phyloP scores from a whole-genome alignment of 2,888 invertebrate genomes.

The Mactromeris polynyma region DNA sequence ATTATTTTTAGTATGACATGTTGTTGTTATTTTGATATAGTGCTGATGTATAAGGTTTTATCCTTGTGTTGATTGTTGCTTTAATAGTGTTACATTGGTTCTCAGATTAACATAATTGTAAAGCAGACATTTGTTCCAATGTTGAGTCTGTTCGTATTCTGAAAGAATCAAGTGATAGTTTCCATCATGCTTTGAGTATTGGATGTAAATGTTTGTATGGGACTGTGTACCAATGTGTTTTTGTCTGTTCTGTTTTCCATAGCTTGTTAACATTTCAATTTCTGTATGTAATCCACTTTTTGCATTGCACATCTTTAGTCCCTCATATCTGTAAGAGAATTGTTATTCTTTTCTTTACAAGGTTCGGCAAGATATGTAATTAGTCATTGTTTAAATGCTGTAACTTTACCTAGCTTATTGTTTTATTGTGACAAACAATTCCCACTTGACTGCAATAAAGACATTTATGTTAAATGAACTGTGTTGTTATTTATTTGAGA shows the following conservation, averaged over 20 bases:
- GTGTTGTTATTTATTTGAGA: background rate
- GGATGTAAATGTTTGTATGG: slow-evolving; percentile 27
- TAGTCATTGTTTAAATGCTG: slow-evolving; percentile 40
- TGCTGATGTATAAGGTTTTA: background rate
- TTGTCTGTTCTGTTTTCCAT: slow-evolving; percentile 2
- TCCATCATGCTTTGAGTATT: background rate
- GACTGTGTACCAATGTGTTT: slow-evolving; percentile 27
- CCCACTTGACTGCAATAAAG: slow-evolving; percentile 59
- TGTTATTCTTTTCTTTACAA: slow-evolving; percentile 27
- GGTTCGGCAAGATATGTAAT: slow-evolving; percentile 26
- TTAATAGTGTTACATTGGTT: background rate
- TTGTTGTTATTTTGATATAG: background rate
- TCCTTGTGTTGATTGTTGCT: background rate
- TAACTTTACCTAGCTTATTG: slow-evolving; percentile 53
- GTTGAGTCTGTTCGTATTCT: background rate
- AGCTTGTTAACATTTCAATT: background rate
- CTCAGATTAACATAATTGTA: background rate
- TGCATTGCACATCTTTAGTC: slow-evolving; percentile 13
- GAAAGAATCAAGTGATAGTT: background rate
- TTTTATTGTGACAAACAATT: slow-evolving; percentile 54
- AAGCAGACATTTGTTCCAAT: background rate
- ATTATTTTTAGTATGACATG: background rate
- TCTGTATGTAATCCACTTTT: slow-evolving; percentile 14
- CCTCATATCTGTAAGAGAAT: slow-evolving; percentile 13
- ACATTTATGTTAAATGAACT: slow-evolving; percentile 48